Evolutionary conservation across 1,140 invertebrate species (phyloP), one percentile per base, ranked within the genome.

Genomic region (Potamilus streckersoni): DNA sequence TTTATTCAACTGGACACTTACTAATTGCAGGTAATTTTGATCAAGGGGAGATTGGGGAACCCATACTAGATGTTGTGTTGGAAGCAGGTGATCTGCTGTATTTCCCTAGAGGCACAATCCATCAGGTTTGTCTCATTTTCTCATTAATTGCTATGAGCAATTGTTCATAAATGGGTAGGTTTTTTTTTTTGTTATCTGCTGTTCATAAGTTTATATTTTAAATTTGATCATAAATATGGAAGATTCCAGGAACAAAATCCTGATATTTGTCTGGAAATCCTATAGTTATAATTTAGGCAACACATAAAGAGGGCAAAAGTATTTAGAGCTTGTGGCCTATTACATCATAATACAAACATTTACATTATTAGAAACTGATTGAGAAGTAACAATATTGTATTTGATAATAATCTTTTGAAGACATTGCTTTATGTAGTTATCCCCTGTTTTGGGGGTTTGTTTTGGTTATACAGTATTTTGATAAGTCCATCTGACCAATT

Each of bases 31-130:
- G 77, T 57, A 88, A 87, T 76, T 85, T 97, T 79, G 91, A 90
- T 16, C 92, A 94, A 78, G 91, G 93, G 13, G 95, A 98, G 14
- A 75, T 92, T 83, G 94, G 94, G 0, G 89, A 94, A 61, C 96
- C 96, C 2, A 93, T 97, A 66, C 88, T 97, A 74, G 95, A 98
- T 84, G 92, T 94, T 0, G 92, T 93, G 19, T 87, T 99, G 58
- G 91, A 95, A 81, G 92, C 96, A 23, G 97, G 98, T 1, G 97
- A 99, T 89, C 85, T 99, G 70, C 89, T 99, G 0, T 99, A 99
- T 89, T 91, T 93, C 81, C 97, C 97, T 17, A 91, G 97, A 66
- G 98, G 98, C 14, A 95, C 93, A 56, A 97, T 99, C 78, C 97
- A 99, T 91, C 96, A 91, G 84, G 90, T 89, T 81, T 13, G 70